These are phyloP conservation scores for Enhydra lutris DNA, from an alignment of 2,113 vertebrate genomes.

Conservation along the genomic window DNA sequence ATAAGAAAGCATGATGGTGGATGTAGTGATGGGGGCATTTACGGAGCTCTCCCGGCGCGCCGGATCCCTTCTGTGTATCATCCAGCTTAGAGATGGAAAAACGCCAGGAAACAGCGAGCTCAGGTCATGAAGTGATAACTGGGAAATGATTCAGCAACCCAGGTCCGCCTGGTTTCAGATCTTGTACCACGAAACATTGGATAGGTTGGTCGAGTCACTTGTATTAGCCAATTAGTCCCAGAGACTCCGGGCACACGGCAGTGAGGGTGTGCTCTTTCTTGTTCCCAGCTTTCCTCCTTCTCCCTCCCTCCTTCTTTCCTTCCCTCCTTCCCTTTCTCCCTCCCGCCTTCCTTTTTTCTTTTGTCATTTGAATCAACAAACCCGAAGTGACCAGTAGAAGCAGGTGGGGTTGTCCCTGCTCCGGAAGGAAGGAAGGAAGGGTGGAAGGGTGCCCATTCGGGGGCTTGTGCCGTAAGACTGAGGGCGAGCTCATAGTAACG, in stretches of 20 bases:
- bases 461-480: fast-evolving
- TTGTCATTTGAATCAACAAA: not conserved
- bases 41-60: not conserved
- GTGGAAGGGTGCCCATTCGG: fast-evolving
- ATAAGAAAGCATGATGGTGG: not conserved
- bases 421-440: not conserved
- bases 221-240: fast-evolving
- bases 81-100: not conserved
- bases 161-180: not conserved
- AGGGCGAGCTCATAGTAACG: fast-evolving
- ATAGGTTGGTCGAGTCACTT: not conserved
- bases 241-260: not conserved
- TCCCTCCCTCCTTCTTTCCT: not conserved
- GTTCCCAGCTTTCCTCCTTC: no score
- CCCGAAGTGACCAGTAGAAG: not conserved
- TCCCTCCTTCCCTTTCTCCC: fast-evolving
- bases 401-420: fast-evolving
- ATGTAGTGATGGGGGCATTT: fast-evolving
- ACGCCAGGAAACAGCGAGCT: not conserved
- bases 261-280: no score
- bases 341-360: no score
- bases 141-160: not conserved
- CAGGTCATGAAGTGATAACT: not conserved
- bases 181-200: not conserved
- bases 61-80: fast-evolving